A percentile compares a stretch with the other conserved stretches of the same genome.
Evolutionary conservation across 2,797 vertebrate genomes (phyloP).

Genomic region (Pangasius larnaudii): DNA sequence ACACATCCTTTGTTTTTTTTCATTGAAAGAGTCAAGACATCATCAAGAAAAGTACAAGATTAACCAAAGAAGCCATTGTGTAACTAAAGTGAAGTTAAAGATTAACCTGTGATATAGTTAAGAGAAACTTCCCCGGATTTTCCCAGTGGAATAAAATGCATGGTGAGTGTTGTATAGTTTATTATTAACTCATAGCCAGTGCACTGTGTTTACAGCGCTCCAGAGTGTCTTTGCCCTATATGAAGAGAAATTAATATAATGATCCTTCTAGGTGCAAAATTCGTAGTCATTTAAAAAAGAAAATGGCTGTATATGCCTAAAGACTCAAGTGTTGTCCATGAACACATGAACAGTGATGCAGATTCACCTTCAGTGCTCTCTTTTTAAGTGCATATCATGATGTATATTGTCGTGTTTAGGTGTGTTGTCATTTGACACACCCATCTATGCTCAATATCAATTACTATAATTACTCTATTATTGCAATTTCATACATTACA

Average conservation of each 20-base stretch:
- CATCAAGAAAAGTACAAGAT: neutral
- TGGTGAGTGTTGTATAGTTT: neutral
- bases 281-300: neutral
- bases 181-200: neutral
- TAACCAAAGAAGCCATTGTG: neutral
- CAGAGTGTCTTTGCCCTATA: neutral
- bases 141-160: neutral
- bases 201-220: neutral
- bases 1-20: neutral
- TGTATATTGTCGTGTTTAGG: neutral
- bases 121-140: neutral
- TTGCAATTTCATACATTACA: neutral
- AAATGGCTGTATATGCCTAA: neutral
- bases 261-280: neutral
- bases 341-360: neutral
- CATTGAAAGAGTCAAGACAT: neutral
- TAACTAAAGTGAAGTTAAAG: neutral
- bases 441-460: neutral
- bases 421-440: neutral
- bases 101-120: constrained; percentile 9
- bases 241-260: neutral
- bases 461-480: neutral
- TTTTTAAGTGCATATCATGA: neutral
- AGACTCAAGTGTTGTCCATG: neutral
- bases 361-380: neutral